Base-by-base conservation (phyloP, 2,797 vertebrate species). In the Pristis pectinata region DNA sequence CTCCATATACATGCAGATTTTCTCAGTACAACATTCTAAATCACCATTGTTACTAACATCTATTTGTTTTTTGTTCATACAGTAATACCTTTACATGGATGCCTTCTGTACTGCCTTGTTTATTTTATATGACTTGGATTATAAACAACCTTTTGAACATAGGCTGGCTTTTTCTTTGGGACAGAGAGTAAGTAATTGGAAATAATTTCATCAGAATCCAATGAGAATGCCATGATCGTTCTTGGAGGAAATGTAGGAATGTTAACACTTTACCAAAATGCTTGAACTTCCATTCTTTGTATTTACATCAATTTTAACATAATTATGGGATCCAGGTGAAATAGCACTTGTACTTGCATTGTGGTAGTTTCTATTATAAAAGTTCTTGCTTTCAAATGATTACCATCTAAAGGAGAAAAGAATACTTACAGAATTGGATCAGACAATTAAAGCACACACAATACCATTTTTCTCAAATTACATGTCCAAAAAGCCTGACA, bases 161-260 rank as follows among this genome's bases (percentile, higher is more conserved):
- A 67, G 95, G 94, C 0, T 98, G 97, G 97, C 96, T 98, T 59
- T 92, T 98, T 85, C 96, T 98, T 94, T 98, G 97, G 97, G 97
- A 97, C 92, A 95, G 96, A 96, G 97, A 97, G 97, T 98, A 97
- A 10, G 97, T 96, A 56, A 94, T 19, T 37, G 7, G 27, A 24
- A 61, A 27, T 53, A 24, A 59, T 30, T 77, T 79, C 61, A 24
- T n/a, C 19, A 37, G 8, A 22, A 94, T 67, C 53, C 19, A 41
- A 17, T 49, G 37, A 74, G 53, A 27, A 59, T 82, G 13, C n/a
- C 76, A 9, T 74, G 24, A 72, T 49, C 5, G 30, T 93, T 93
- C 67, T 93, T 74, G 92, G 13, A 74, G 44, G 53, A 74, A 74
- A 93, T 74, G 30, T 27, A 49, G 67, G 1, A 13, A 7, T 87